These are phyloP conservation scores for Mormyrus lacerda DNA, from an alignment of 2,113 vertebrate genomes.

Conservation along the genomic window DNA sequence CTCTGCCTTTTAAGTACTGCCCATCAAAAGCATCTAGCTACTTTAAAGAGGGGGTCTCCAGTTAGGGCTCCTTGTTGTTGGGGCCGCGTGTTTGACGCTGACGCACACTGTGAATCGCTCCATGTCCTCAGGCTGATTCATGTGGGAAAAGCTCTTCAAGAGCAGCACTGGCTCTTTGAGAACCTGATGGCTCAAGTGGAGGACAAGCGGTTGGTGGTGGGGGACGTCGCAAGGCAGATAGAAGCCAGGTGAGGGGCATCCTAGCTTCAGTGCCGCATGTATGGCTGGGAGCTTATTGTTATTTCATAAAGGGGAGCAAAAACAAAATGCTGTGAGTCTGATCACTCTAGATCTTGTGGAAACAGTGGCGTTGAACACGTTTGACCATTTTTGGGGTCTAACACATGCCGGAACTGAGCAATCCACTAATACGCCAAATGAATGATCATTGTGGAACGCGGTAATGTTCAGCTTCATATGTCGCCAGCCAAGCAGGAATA, in stretches of 20 bases:
- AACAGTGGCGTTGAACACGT: neutral
- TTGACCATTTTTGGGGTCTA: neutral
- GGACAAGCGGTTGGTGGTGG: conserved; percentile 59
- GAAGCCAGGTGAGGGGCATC: conserved; percentile 57
- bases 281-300: neutral
- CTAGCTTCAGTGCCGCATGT: neutral
- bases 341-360: neutral
- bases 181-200: conserved; percentile 63
- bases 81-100: neutral
- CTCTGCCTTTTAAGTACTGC: neutral
- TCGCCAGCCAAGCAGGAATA: neutral
- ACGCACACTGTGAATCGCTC: neutral
- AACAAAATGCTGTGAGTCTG: neutral
- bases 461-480: no score
- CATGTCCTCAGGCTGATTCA: conserved; percentile 52
- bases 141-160: conserved; percentile 62
- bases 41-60: neutral
- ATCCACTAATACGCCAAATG: neutral
- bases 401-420: neutral
- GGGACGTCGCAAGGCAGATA: conserved; percentile 63
- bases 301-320: neutral
- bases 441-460: neutral
- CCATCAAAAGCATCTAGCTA: neutral
- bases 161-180: conserved; percentile 67
- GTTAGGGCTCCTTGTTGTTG: neutral